Evolutionary conservation across 2,113 vertebrate species (phyloP).

Genomic region (Calyptommatus sinebrachiatus): DNA sequence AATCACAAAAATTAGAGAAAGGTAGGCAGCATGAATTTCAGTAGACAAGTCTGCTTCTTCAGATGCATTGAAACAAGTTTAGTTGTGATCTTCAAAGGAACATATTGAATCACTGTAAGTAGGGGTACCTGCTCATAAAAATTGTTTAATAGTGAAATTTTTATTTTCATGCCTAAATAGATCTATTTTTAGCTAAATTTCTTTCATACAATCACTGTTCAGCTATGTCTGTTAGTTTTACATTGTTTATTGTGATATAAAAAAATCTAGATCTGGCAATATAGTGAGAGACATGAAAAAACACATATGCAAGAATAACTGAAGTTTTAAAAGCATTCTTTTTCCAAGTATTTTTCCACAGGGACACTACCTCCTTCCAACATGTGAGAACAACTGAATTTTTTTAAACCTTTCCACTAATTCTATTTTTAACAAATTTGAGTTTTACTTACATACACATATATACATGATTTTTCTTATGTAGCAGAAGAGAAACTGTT

Average conservation of each 20-base stretch:
- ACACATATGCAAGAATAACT: background rate
- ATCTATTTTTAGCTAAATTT: constrained; percentile 9
- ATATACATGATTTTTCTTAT: background rate
- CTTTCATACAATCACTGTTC: background rate
- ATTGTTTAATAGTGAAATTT: too few relatives aligned
- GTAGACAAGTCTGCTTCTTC: too few relatives aligned
- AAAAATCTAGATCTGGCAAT: background rate
- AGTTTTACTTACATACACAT: background rate
- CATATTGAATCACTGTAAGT: too few relatives aligned
- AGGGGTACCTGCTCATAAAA: too few relatives aligned
- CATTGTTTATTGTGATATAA: background rate
- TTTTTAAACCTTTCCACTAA: background rate
- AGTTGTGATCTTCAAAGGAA: too few relatives aligned
- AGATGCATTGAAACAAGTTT: too few relatives aligned
- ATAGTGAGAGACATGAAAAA: background rate
- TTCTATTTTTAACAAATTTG: background rate
- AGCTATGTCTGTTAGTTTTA: constrained; percentile 14
- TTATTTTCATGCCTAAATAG: background rate
- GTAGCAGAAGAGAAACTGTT: background rate
- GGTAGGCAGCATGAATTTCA: too few relatives aligned
- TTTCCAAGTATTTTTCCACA: background rate
- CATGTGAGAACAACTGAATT: too few relatives aligned
- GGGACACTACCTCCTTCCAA: too few relatives aligned
- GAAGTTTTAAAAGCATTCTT: background rate
- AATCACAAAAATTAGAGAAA: too few relatives aligned